Evolutionary conservation across 2,797 vertebrate genomes (phyloP), one percentile per base, ranked within the genome.

Genomic region (Balearica regulorum): DNA sequence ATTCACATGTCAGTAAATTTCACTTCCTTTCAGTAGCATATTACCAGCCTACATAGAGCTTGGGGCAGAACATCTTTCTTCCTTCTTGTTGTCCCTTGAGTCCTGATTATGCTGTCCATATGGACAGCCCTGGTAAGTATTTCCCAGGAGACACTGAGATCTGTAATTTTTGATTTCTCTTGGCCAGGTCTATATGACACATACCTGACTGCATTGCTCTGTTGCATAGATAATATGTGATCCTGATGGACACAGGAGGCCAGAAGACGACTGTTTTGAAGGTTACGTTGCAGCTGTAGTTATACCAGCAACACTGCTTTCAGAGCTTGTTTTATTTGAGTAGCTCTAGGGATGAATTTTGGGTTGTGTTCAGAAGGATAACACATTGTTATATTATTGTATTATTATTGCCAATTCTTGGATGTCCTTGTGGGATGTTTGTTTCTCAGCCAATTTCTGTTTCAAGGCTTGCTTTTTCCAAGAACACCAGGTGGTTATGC

Each of bases 341-440:
- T 65, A 81, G 43, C 66, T 86, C 49, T 55, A 55, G 29, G 61
- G 33, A 54, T 87, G 39, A 79, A 54, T 86, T 87, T 57, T 61
- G 58, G 70, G 35, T 66, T 61, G 24, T 53, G 69, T 35, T 82
- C 33, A 69, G 68, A 54, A 70, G 79, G 76, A 53, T 70, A 80
- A 64, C 0, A 2, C 11, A 4, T 11, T 31, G 35, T 65, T 79
- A 20, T 4, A 16, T 78, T 94, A n/a, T n/a, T n/a, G n/a, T n/a
- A n/a, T n/a, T n/a, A n/a, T n/a, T n/a, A n/a, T n/a, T n/a, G n/a
- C 88, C 86, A 87, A 5, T 89, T 90, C 88, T 90, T 90, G 78
- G 80, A 48, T 14, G 19, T 84, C 66, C 80, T 90, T 95, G 86
- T 79, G 55, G 54, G 83, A 54, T 76, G 55, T 76, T 94, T 94